These are phyloP conservation scores for Drosophila nannoptera DNA, from an alignment of 1,140 invertebrate species.

Conservation along the genomic window DNA sequence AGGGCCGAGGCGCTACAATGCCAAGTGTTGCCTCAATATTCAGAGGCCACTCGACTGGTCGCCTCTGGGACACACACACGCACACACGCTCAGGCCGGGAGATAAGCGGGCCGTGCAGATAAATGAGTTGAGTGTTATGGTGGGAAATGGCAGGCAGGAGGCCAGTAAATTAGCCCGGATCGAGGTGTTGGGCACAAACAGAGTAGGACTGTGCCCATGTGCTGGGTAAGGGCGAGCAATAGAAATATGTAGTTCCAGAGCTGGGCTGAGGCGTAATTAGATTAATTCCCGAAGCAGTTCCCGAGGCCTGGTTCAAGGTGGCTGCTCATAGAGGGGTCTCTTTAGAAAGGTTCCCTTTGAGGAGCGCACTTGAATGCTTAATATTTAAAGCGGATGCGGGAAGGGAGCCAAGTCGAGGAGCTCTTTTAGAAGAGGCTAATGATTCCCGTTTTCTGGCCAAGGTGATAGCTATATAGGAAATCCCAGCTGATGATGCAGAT, in stretches of 20 bases:
- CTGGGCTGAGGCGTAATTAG: constrained; percentile 13
- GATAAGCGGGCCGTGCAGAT: constrained; percentile 28
- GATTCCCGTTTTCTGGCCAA: not conserved
- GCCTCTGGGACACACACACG: constrained; percentile 26
- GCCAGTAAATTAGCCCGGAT: constrained; percentile 29
- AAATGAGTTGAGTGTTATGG: constrained; percentile 46
- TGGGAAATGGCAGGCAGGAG: constrained; percentile 31
- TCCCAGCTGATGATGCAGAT: not conserved
- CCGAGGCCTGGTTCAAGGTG: too few species aligned
- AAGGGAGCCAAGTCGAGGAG: too few species aligned
- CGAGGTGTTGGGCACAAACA: constrained; percentile 26
- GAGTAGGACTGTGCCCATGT: constrained; percentile 3
- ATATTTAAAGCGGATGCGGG: too few species aligned
- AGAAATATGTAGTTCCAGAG: not conserved
- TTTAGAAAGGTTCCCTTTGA: too few species aligned
- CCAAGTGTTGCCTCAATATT: constrained; percentile 34
- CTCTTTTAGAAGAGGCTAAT: too few species aligned
- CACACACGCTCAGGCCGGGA: not conserved
- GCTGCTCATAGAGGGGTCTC: too few species aligned
- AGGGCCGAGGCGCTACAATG: constrained; percentile 21
- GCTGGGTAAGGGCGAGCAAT: not conserved
- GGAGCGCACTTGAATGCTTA: too few species aligned
- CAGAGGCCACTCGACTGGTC: constrained; percentile 40
- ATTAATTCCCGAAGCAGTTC: too few species aligned
- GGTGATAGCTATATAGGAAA: not conserved